Conservation (phyloP, 2,797 vertebrate genomes). For the Pseudopleuronectes americanus region DNA sequence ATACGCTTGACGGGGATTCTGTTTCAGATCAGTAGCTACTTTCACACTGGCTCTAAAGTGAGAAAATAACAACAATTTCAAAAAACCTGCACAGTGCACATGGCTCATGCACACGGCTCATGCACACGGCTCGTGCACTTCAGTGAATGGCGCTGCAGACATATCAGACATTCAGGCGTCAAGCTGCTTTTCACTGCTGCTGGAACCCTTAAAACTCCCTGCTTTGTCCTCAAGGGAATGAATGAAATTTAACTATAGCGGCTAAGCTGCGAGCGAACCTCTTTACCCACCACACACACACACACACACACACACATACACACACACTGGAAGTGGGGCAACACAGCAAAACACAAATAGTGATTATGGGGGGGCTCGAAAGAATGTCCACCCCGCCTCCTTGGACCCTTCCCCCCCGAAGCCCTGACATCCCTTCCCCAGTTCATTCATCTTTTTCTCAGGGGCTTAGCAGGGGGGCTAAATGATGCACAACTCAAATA, state of each 20-base stretch:
- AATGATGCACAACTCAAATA: conserved; percentile 34
- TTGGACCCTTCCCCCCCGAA: conserved; percentile 63
- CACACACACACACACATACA: conserved; percentile 30
- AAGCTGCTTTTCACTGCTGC: conserved; percentile 54
- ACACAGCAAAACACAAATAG: conserved; percentile 72
- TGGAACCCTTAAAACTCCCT: conserved; percentile 47
- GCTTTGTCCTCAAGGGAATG: conserved; percentile 66
- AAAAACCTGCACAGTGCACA: background rate
- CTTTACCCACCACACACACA: conserved; percentile 48
- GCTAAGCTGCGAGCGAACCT: conserved; percentile 56
- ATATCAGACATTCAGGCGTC: conserved; percentile 78
- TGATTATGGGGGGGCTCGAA: conserved; percentile 74
- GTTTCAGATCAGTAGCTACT: no score
- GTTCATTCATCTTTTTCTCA: conserved; percentile 72
- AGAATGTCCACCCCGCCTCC: conserved; percentile 66
- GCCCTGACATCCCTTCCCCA: conserved; percentile 47
- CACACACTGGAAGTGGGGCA: conserved; percentile 69
- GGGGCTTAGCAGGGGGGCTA: conserved; percentile 36
- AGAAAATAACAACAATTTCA: background rate
- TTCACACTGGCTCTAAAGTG: no score
- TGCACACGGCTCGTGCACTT: background rate
- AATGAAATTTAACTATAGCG: conserved; percentile 73
- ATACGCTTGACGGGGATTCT: no score
- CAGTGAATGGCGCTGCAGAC: conserved; percentile 27
- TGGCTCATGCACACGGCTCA: background rate